Base-by-base conservation (phyloP, 2,113 vertebrate species). In the Cololabis saira region DNA sequence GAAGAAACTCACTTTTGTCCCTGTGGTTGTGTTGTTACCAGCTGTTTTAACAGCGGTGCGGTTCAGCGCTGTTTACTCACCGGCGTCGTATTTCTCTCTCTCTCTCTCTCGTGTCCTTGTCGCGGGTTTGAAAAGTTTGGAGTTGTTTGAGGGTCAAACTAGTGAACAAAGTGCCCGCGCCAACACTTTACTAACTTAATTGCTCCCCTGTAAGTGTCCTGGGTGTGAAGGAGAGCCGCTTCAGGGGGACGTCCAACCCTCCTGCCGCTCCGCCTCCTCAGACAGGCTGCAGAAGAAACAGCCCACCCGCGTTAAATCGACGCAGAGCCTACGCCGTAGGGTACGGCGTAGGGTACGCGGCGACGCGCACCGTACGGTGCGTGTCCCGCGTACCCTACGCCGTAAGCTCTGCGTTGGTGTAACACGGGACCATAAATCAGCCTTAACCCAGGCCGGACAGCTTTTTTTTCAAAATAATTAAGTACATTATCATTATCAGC, bases 241-340 rank as follows among this genome's bases (percentile, higher is more conserved):
- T 74, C 27, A 82, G 63, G 57, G 79, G 60, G 71, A 79, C 82
- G 81, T 45, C 86, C 76, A 81, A 67, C 57, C 55, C 59, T 66
- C 44, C 59, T 52, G 67, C 80, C 78, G 81, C 88, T 42, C 87
- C 87, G 87, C 90, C 89, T 78, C 64, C 80, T 55, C 42, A 61
- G 69, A 75, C 78, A 27, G 58, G 55, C 52, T 40, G 50, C 53
- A 73, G 15, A 47, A 73, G 14, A 47, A 52, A 78, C 80, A 87
- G 77, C 90, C 91, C 83, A 77, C 77, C 77, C 15, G 27, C 75
- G n/a, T n/a, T n/a, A n/a, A n/a, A n/a, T n/a, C n/a, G n/a, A n/a
- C n/a, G n/a, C n/a, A n/a, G n/a, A n/a, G n/a, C n/a, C n/a, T n/a
- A n/a, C n/a, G n/a, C n/a, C n/a, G n/a, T n/a, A n/a, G n/a, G n/a